Evolutionary conservation across 2,888 invertebrate genomes (phyloP).

Genomic region (Diachrysia chrysitis): DNA sequence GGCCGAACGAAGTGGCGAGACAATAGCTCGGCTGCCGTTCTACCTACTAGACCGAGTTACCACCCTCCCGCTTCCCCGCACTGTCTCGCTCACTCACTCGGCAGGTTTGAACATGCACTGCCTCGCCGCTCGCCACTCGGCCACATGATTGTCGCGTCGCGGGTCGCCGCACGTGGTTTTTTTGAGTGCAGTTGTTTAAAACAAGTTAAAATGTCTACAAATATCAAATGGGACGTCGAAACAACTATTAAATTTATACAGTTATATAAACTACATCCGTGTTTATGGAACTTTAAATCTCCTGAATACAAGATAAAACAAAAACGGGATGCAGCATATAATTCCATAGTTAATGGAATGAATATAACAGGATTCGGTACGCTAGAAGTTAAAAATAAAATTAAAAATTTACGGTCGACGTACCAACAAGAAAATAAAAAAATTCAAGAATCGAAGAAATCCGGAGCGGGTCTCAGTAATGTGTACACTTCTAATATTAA

Average conservation of each 20-base stretch:
- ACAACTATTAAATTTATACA: slow-evolving; percentile 40
- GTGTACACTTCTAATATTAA: slow-evolving; percentile 41
- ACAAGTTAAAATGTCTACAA: slow-evolving; percentile 22
- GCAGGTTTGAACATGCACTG: too few species aligned
- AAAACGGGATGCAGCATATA: slow-evolving; percentile 33
- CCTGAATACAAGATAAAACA: slow-evolving; percentile 15
- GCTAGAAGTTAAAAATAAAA: slow-evolving; percentile 15
- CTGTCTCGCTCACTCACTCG: too few species aligned
- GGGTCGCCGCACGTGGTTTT: too few species aligned
- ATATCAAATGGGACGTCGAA: slow-evolving; percentile 30
- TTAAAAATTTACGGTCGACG: slow-evolving; percentile 30
- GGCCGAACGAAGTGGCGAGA: too few species aligned
- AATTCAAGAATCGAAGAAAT: slow-evolving; percentile 35
- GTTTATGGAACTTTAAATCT: slow-evolving; percentile 24
- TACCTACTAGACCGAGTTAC: too few species aligned
- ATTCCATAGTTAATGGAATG: slow-evolving; percentile 11
- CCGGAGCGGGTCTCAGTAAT: slow-evolving; percentile 39
- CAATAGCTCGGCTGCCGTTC: too few species aligned
- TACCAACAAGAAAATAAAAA: slow-evolving; percentile 35
- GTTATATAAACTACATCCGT: slow-evolving; percentile 32
- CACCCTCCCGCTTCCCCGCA: too few species aligned
- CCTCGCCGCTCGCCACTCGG: too few species aligned
- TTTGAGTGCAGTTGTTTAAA: slow-evolving; percentile 13
- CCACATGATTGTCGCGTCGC: too few species aligned
- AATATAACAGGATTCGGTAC: slow-evolving; percentile 11